These are phyloP conservation scores for Probaryconus sp. DNA, from an alignment of 1,140 invertebrate genomes.

Conservation along the genomic window DNA sequence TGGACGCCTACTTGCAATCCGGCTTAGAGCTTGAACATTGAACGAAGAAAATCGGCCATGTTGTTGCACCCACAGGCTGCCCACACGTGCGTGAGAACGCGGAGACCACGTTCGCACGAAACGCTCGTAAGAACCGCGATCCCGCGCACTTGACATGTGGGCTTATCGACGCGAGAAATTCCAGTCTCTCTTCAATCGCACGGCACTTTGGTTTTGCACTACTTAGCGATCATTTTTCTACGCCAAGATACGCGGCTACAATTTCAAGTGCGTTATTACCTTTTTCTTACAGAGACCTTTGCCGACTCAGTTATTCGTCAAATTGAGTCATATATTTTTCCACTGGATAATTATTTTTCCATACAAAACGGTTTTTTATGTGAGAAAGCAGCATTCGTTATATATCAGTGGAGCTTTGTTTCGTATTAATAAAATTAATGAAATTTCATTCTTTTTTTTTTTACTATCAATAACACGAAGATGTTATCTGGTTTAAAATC, in stretches of 20 bases:
- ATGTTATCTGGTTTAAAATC: too few species aligned
- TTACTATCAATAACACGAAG: too few species aligned
- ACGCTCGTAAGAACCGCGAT: slow-evolving; percentile 55
- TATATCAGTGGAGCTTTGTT: too few species aligned
- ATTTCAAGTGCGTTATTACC: slow-evolving; percentile 44
- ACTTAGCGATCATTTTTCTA: slow-evolving; percentile 52
- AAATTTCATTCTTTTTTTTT: too few species aligned
- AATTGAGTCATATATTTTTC: slow-evolving; percentile 4
- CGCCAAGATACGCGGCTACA: slow-evolving; percentile 21
- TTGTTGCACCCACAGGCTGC: slow-evolving; percentile 71
- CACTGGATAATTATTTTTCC: too few species aligned
- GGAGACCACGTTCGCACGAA: slow-evolving; percentile 50
- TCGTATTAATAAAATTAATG: too few species aligned
- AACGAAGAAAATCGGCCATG: slow-evolving; percentile 70
- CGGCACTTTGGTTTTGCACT: slow-evolving; percentile 56
- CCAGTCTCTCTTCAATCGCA: slow-evolving; percentile 58
- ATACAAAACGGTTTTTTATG: too few species aligned
- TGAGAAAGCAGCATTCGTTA: too few species aligned
- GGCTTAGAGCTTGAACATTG: slow-evolving; percentile 58
- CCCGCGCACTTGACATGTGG: slow-evolving; percentile 63
- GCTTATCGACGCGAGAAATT: slow-evolving; percentile 62
- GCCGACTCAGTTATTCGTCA: slow-evolving; percentile 34
- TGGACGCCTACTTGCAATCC: slow-evolving; percentile 59
- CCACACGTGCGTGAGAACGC: slow-evolving; percentile 62
- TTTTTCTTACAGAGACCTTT: slow-evolving; percentile 9